Evolutionary conservation across 2,797 vertebrate species (phyloP).

Genomic region (Clarias fuscus): DNA sequence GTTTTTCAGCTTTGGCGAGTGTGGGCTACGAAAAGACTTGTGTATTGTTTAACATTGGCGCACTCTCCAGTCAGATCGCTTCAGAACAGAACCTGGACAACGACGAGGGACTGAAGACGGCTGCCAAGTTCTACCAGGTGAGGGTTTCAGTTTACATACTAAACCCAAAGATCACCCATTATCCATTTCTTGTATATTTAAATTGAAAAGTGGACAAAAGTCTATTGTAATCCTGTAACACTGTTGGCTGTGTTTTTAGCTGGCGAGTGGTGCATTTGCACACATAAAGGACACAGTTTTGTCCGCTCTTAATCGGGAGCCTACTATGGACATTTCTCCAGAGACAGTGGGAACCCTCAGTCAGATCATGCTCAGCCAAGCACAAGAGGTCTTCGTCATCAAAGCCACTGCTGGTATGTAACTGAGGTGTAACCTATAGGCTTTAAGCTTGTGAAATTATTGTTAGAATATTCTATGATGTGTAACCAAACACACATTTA

Average conservation of each 20-base stretch:
- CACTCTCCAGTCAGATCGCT: constrained; percentile 95
- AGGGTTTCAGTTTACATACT: not conserved
- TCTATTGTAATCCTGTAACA: not conserved
- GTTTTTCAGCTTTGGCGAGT: constrained; percentile 86
- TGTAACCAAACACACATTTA: not conserved
- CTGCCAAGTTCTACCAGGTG: constrained; percentile 97
- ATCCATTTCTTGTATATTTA: not conserved
- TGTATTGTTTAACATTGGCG: constrained; percentile 94
- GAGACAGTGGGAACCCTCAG: constrained; percentile 94
- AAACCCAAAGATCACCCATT: not conserved
- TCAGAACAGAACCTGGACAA: constrained; percentile 97
- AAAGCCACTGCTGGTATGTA: constrained; percentile 89
- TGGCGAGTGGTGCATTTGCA: constrained; percentile 93
- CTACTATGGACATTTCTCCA: constrained; percentile 96
- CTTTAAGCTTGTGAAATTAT: not conserved
- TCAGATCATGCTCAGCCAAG: constrained; percentile 97
- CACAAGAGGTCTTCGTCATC: constrained; percentile 97
- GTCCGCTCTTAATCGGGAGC: constrained; percentile 91
- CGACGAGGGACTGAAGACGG: constrained; percentile 91
- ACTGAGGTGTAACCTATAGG: not conserved
- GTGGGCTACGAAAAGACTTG: constrained; percentile 98
- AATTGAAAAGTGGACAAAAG: not conserved
- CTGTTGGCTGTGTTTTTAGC: constrained; percentile 66
- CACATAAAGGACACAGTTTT: constrained; percentile 98
- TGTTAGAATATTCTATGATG: not conserved